Percentiles rank a stretch among this genome's conserved stretches.
Evolutionary conservation across 1,140 invertebrate genomes (phyloP).

Genomic region (Leptinotarsa defecta): DNA sequence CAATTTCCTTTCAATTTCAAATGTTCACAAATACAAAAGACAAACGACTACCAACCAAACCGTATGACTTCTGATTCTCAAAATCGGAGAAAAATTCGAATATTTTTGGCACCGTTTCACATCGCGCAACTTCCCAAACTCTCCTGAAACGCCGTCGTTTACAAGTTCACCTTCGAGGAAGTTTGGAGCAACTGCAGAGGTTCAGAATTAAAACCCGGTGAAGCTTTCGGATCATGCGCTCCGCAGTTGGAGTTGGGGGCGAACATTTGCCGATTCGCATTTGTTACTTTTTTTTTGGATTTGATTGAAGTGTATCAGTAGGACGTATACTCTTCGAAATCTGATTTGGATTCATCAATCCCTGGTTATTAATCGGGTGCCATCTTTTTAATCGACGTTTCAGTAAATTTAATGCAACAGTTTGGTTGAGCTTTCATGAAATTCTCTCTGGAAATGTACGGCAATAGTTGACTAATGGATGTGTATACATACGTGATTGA

Average conservation of each 20-base stretch:
- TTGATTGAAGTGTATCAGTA: not conserved
- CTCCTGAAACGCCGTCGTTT: not conserved
- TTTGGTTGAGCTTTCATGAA: too few species aligned
- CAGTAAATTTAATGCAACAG: too few species aligned
- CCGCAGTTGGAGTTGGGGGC: not conserved
- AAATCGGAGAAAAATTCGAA: not conserved
- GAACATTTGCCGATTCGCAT: constrained; percentile 17
- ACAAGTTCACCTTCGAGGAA: constrained; percentile 9
- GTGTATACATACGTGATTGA: too few species aligned
- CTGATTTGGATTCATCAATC: too few species aligned
- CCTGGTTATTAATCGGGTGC: too few species aligned
- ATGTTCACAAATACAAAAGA: too few species aligned
- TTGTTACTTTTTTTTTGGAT: constrained; percentile 18
- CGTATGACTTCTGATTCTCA: not conserved
- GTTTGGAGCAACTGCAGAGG: constrained; percentile 26
- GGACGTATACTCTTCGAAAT: too few species aligned
- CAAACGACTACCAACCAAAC: not conserved
- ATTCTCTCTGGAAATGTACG: too few species aligned
- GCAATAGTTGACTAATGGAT: too few species aligned
- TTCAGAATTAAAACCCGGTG: constrained; percentile 23
- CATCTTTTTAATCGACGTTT: too few species aligned
- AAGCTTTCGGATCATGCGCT: constrained; percentile 19
- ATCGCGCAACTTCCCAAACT: constrained; percentile 12
- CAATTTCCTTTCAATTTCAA: too few species aligned
- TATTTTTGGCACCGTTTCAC: not conserved